Percentiles rank a stretch among this genome's conserved stretches.
Conservation (phyloP, 2,113 vertebrate genomes). For the Danio rerio region GRCz12tu NC_133180.1:45464001-45464500, state of each 20-base stretch:
- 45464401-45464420: too few species aligned
- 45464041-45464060: constrained; percentile 77
- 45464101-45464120: constrained; percentile 72
- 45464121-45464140: constrained; percentile 29
- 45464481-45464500: too few species aligned
- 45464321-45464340: too few species aligned
- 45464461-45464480: too few species aligned
- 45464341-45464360: too few species aligned
- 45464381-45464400: too few species aligned
- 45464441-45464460: too few species aligned
- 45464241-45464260: too few species aligned
- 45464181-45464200: constrained; percentile 24
- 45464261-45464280: not conserved
- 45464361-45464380: too few species aligned
- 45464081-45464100: constrained; percentile 68
- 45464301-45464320: not conserved
- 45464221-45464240: not conserved
- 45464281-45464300: not conserved
- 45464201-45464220: not conserved
- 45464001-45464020: constrained; percentile 73
- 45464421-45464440: too few species aligned
- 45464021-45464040: constrained; percentile 72
- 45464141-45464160: constrained; percentile 16
- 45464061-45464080: constrained; percentile 75
- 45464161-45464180: constrained; percentile 37